Conservation (phyloP, 2,797 vertebrate genomes). For the Hippocampus kuda region DNA sequence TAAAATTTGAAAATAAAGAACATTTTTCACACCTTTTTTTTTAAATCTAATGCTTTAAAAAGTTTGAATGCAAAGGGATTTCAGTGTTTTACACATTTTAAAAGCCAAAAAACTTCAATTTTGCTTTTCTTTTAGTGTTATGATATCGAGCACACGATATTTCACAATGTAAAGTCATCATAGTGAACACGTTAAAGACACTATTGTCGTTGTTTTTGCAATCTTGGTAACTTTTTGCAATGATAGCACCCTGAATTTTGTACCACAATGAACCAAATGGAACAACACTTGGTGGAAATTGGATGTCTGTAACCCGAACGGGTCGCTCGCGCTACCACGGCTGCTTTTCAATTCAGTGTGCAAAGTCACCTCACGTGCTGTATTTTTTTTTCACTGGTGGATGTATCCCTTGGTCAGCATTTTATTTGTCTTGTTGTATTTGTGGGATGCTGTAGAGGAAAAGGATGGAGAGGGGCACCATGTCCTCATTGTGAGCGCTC, state of each 20-base stretch:
- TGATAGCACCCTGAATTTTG: not conserved
- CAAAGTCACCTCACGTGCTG: not conserved
- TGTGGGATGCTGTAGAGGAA: slow-evolving; percentile 32
- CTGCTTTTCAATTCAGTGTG: not conserved
- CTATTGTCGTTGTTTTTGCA: too few species aligned
- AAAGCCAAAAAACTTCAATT: too few species aligned
- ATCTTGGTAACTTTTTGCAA: too few species aligned
- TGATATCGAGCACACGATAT: too few species aligned
- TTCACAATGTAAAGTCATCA: too few species aligned
- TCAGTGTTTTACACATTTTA: too few species aligned
- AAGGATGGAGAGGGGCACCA: slow-evolving; percentile 38
- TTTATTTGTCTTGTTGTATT: slow-evolving; percentile 51
- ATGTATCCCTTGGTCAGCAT: slow-evolving; percentile 12
- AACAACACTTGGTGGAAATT: not conserved
- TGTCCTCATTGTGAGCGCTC: slow-evolving; percentile 66
- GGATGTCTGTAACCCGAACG: not conserved
- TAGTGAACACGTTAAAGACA: too few species aligned
- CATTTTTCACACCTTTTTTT: too few species aligned
- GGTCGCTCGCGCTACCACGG: not conserved
- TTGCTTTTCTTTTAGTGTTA: too few species aligned
- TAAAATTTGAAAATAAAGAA: too few species aligned
- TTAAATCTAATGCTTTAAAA: too few species aligned
- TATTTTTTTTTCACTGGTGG: not conserved
- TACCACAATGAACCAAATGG: not conserved
- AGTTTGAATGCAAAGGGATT: too few species aligned